Evolutionary conservation across 2,888 invertebrate genomes (phyloP).

Genomic region (Uloborus plumipes): DNA sequence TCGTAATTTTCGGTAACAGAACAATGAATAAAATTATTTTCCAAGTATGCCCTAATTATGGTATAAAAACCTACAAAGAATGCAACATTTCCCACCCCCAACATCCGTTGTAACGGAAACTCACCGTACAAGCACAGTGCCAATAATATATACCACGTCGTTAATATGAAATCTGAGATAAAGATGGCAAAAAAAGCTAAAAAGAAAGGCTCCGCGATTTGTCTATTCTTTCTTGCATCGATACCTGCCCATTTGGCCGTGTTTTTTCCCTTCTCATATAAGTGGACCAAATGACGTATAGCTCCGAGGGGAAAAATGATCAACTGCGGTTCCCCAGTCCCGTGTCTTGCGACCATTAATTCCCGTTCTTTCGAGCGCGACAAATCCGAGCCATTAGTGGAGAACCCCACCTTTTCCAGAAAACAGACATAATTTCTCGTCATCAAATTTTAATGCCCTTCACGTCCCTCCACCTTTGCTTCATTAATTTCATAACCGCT

Average conservation of each 20-base stretch:
- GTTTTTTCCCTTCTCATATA: constrained; percentile 23
- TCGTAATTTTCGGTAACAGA: too few relatives aligned
- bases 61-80: too few relatives aligned
- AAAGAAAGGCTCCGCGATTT: too few relatives aligned
- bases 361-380: constrained; percentile 53
- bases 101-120: too few relatives aligned
- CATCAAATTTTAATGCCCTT: constrained; percentile 61
- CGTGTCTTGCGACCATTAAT: constrained; percentile 60
- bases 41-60: too few relatives aligned
- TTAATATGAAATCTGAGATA: too few relatives aligned
- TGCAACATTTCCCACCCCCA: too few relatives aligned
- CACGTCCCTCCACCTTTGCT: constrained; percentile 34
- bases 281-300: constrained; percentile 50
- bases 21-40: too few relatives aligned
- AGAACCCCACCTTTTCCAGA: constrained; percentile 58
- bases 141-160: too few relatives aligned
- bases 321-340: constrained; percentile 49
- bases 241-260: constrained; percentile 20
- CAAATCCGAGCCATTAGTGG: constrained; percentile 60
- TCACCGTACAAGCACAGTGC: too few relatives aligned
- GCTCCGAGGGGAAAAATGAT: constrained; percentile 58
- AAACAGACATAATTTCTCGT: constrained; percentile 59
- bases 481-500: constrained; percentile 43
- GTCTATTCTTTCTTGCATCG: too few relatives aligned
- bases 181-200: too few relatives aligned